phyloP scores from a whole-genome alignment of 2,113 vertebrate species.

The Cottus gobio region DNA sequence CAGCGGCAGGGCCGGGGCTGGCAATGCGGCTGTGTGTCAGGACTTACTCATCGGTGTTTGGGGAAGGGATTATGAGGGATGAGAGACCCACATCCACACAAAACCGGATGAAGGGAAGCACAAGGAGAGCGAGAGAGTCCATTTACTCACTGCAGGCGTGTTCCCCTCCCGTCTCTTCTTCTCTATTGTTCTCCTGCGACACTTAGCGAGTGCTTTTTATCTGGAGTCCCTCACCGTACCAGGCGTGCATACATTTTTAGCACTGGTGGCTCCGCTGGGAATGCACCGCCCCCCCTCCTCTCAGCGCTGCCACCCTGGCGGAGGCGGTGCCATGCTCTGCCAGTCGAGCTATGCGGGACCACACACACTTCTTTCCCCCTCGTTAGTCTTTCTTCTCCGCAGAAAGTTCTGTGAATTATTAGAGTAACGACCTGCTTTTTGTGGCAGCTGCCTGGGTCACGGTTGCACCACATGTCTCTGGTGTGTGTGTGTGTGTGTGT shows the following conservation, averaged over 20 bases:
- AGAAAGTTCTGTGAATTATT: constrained; percentile 46
- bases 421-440: constrained; percentile 17
- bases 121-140: constrained; percentile 35
- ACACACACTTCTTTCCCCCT: constrained; percentile 59
- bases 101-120: constrained; percentile 56
- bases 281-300: background rate
- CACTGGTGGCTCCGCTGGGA: constrained; percentile 19
- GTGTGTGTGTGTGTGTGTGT: constrained; percentile 8
- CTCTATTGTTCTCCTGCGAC: constrained; percentile 45
- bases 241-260: constrained; percentile 42
- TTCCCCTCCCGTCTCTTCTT: constrained; percentile 47
- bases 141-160: constrained; percentile 51
- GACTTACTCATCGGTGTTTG: constrained; percentile 79
- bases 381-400: constrained; percentile 33
- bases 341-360: constrained; percentile 52
- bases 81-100: constrained; percentile 67
- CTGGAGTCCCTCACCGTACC: constrained; percentile 48
- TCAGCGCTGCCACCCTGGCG: constrained; percentile 8
- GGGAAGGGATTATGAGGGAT: constrained; percentile 78
- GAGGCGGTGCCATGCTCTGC: constrained; percentile 50
- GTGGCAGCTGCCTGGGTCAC: constrained; percentile 36
- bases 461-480: constrained; percentile 1
- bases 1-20: constrained; percentile 45
- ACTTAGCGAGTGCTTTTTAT: constrained; percentile 44
- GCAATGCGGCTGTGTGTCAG: constrained; percentile 71